Conservation (phyloP, 2,888 invertebrate genomes). For the Ennomos fuscantarius region DNA sequence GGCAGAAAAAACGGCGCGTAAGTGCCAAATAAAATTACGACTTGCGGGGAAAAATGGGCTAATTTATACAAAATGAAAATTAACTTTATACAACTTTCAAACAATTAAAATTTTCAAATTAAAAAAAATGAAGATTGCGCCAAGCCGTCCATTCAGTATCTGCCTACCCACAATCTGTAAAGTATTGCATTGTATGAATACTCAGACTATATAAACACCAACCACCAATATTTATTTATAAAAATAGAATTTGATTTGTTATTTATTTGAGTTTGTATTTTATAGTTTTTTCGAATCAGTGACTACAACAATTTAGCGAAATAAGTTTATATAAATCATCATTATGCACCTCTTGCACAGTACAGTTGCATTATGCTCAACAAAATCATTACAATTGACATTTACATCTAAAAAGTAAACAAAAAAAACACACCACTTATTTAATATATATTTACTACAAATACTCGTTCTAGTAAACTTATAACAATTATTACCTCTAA, state of each 20-base stretch:
- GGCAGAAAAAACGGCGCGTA: constrained; percentile 32
- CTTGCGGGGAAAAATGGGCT: neutral
- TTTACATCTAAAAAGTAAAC: constrained; percentile 16
- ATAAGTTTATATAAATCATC: constrained; percentile 2
- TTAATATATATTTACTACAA: constrained; percentile 11
- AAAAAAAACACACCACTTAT: constrained; percentile 8
- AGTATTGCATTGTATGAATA: constrained; percentile 44
- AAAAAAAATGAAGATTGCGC: constrained; percentile 7
- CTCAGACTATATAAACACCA: constrained; percentile 35
- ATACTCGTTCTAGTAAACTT: constrained; percentile 12
- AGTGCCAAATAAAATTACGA: constrained; percentile 15
- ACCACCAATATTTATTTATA: constrained; percentile 42
- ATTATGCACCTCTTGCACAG: constrained; percentile 18
- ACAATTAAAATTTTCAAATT: neutral
- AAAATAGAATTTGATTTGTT: constrained; percentile 35
- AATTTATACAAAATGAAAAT: neutral
- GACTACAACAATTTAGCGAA: constrained; percentile 13
- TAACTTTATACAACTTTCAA: neutral
- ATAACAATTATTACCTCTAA: constrained; percentile 6
- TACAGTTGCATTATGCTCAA: constrained; percentile 21
- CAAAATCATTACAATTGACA: constrained; percentile 10
- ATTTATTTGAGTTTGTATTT: constrained; percentile 18
- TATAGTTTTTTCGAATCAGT: constrained; percentile 11
- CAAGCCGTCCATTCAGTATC: constrained; percentile 15
- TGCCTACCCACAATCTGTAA: constrained; percentile 24